Conservation (phyloP, 2,113 vertebrate species). For the Malurus elegans region DNA sequence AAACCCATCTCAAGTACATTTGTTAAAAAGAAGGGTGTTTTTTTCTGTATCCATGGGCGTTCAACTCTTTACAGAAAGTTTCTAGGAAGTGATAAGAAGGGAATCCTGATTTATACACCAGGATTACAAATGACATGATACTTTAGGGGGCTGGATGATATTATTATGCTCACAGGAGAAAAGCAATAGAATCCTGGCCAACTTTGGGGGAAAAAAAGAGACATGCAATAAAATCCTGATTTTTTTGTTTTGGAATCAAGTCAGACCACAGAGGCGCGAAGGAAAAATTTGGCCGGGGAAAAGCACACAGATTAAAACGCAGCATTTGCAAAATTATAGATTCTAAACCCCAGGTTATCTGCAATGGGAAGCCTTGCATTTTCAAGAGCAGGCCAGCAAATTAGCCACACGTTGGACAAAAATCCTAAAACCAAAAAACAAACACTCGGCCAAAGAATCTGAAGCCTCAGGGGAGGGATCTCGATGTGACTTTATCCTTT, state of each 20-base stretch:
- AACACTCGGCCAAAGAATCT: background rate
- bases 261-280: background rate
- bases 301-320: background rate
- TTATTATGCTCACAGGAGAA: background rate
- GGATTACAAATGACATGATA: background rate
- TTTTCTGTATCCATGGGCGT: background rate
- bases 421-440: background rate
- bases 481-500: background rate
- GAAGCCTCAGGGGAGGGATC: background rate
- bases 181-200: background rate
- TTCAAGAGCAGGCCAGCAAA: background rate
- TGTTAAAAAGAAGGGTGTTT: rapidly evolving
- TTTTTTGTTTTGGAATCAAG: background rate
- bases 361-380: background rate
- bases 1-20: background rate
- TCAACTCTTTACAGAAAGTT: background rate
- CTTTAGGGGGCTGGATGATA: background rate
- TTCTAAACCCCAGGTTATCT: background rate
- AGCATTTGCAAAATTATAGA: background rate
- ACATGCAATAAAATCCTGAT: background rate
- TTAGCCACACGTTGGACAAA: background rate
- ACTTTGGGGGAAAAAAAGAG: rapidly evolving
- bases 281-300: constrained; percentile 3
- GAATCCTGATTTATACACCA: background rate
- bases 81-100: background rate